These are phyloP conservation scores for Otolemur crassicaudatus DNA, from an alignment of 2,797 vertebrate genomes.

Conservation along the genomic window DNA sequence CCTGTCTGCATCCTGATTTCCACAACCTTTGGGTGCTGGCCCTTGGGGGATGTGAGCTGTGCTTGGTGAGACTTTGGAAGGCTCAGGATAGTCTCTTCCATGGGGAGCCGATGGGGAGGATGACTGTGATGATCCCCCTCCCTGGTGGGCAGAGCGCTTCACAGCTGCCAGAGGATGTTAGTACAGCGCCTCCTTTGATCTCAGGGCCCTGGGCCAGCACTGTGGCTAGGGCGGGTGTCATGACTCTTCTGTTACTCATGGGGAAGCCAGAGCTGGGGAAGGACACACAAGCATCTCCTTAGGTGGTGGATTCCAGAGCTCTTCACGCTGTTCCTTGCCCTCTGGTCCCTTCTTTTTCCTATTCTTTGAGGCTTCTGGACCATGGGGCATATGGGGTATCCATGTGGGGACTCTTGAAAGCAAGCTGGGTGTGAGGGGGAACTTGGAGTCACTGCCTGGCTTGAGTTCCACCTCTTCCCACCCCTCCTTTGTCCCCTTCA, in stretches of 20 bases:
- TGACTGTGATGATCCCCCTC: accelerated
- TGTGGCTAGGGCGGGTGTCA: background rate
- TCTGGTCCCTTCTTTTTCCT: background rate
- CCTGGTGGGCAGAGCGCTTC: background rate
- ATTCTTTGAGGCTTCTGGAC: background rate
- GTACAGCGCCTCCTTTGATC: background rate
- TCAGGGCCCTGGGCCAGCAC: background rate
- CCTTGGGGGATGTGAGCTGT: background rate
- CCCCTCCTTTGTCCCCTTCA: background rate
- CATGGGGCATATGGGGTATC: accelerated
- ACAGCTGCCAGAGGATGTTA: background rate
- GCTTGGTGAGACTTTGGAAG: background rate
- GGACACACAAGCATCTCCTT: background rate
- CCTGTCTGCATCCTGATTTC: background rate
- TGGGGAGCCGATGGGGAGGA: background rate
- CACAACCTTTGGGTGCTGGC: background rate
- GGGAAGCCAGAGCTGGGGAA: background rate
- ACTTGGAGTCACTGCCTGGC: background rate
- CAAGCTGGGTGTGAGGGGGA: background rate
- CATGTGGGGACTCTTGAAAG: background rate
- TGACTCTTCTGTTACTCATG: background rate
- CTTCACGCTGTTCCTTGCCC: background rate
- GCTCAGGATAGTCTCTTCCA: background rate
- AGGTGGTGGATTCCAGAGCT: background rate
- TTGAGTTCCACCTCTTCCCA: background rate